These are phyloP conservation scores for Polyploca ridens DNA, from an alignment of 2,888 invertebrate genomes.

Conservation along the genomic window DNA sequence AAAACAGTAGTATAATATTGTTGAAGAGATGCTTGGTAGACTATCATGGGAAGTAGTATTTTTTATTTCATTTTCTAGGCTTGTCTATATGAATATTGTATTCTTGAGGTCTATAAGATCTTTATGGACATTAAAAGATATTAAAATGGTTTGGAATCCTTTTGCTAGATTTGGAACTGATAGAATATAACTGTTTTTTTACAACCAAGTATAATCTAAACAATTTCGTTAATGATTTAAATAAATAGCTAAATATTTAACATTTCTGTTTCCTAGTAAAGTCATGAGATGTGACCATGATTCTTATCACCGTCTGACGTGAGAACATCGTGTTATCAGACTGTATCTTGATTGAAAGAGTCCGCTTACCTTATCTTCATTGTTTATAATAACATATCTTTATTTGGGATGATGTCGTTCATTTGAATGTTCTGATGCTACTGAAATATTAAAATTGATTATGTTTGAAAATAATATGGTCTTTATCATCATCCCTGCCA, in stretches of 20 bases:
- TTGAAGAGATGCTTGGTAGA: neutral
- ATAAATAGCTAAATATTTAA: neutral
- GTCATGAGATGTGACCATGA: conserved; percentile 37
- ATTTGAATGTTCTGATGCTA: neutral
- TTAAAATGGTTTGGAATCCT: too few species aligned
- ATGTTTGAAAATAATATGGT: neutral
- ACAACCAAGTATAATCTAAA: neutral
- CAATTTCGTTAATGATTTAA: neutral
- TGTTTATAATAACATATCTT: conserved; percentile 16
- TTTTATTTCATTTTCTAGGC: neutral
- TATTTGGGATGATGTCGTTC: conserved; percentile 7
- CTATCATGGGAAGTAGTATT: neutral
- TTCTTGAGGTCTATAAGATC: too few species aligned
- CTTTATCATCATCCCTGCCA: too few species aligned
- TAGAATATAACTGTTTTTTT: too few species aligned
- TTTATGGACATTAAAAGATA: too few species aligned
- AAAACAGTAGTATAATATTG: neutral
- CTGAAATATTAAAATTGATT: neutral
- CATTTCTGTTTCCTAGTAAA: neutral
- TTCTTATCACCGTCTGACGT: conserved; percentile 41
- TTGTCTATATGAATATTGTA: neutral
- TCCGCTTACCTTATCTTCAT: conserved; percentile 39
- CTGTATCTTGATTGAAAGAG: conserved; percentile 65
- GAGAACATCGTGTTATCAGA: conserved; percentile 43
- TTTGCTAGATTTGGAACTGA: too few species aligned